Conservation (phyloP, 2,113 vertebrate species). For the Ifrita kowaldi region DNA sequence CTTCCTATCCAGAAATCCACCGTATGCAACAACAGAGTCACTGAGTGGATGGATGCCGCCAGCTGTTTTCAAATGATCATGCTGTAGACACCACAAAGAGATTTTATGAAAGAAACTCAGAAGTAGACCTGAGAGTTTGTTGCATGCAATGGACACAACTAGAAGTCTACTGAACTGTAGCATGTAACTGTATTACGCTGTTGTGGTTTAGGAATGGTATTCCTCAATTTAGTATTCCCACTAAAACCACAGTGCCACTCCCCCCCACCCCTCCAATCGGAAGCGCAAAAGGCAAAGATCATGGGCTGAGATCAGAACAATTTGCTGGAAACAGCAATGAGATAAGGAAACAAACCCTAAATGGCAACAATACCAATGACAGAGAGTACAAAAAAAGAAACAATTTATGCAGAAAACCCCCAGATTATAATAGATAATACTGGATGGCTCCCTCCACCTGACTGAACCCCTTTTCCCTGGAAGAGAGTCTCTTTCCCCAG, state of each 20-base stretch:
- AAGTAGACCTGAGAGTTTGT: neutral
- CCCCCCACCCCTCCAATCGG: accelerated
- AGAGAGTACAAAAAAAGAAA: neutral
- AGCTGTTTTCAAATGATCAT: neutral
- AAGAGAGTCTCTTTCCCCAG: neutral
- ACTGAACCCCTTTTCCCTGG: neutral
- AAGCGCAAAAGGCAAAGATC: neutral
- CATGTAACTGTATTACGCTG: neutral
- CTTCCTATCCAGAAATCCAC: neutral
- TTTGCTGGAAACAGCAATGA: neutral
- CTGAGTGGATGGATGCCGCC: neutral
- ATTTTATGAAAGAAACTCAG: neutral
- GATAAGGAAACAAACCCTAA: neutral
- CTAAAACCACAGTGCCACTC: accelerated
- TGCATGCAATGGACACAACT: neutral
- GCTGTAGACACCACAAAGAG: neutral
- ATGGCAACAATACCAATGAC: neutral
- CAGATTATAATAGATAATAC: neutral
- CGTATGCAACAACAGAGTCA: neutral
- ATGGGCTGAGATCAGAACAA: neutral
- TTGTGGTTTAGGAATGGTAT: neutral
- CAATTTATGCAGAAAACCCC: accelerated
- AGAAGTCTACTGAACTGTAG: neutral
- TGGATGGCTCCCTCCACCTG: neutral
- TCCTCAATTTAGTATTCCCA: neutral